Evolutionary conservation across 2,797 vertebrate genomes (phyloP).

Genomic region (Lepilemur ruficaudatus): DNA sequence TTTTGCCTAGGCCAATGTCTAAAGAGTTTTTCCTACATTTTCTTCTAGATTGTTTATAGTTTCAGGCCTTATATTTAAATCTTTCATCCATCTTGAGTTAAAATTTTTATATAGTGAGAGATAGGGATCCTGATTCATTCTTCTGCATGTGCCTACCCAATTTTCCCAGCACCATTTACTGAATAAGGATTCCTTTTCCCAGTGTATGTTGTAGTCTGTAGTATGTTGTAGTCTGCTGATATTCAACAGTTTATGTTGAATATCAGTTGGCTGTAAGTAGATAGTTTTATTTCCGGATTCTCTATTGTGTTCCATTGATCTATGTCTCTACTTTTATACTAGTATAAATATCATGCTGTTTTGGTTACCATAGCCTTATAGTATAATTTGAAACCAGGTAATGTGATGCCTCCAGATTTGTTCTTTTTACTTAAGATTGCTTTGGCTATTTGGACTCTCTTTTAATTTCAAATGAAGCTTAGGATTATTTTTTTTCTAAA

Average conservation of each 20-base stretch:
- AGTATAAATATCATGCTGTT: background rate
- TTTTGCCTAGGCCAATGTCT: background rate
- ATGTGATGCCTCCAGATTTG: background rate
- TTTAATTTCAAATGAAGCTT: background rate
- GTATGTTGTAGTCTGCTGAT: too few species aligned
- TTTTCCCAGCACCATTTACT: background rate
- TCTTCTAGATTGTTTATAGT: background rate
- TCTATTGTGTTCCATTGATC: background rate
- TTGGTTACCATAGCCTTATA: background rate
- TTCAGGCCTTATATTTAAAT: background rate
- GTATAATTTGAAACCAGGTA: background rate
- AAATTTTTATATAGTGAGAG: background rate
- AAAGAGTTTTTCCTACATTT: background rate
- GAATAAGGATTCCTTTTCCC: background rate
- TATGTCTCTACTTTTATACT: background rate
- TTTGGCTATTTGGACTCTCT: background rate
- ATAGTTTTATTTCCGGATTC: background rate
- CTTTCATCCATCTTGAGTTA: background rate
- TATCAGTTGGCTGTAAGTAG: background rate
- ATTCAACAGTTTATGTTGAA: too few species aligned
- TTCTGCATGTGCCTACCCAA: background rate
- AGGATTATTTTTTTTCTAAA: background rate
- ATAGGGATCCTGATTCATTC: background rate
- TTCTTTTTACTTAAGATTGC: background rate
- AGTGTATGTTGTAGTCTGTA: too few species aligned